phyloP scores from a whole-genome alignment of 2,888 invertebrate species.

The Amorpha juglandis region DNA sequence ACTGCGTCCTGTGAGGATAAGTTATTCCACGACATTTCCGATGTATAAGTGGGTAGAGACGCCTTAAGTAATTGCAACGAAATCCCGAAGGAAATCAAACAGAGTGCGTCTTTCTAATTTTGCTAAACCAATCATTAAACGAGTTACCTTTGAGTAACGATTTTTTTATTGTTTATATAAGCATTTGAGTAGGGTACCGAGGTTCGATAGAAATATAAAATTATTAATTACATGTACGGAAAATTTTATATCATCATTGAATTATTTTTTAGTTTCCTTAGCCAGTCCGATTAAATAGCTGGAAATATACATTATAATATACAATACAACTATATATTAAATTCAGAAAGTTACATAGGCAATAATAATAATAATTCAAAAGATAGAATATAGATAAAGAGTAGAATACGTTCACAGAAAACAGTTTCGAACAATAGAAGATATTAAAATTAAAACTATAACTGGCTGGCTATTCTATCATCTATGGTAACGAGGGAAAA shows the following conservation, averaged over 20 bases:
- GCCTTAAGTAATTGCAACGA: slow-evolving; percentile 35
- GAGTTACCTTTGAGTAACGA: background rate
- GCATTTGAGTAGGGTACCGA: too few relatives aligned
- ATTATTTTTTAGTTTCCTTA: too few relatives aligned
- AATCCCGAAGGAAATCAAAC: slow-evolving; percentile 43
- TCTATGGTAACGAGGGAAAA: slow-evolving; percentile 8
- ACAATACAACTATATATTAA: too few relatives aligned
- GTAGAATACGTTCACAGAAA: background rate
- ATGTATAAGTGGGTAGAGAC: background rate
- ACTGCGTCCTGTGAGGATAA: background rate
- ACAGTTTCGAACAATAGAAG: background rate
- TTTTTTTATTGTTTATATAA: background rate
- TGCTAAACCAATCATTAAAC: slow-evolving; percentile 26
- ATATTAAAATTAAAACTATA: background rate
- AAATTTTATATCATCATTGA: too few relatives aligned
- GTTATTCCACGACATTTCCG: slow-evolving; percentile 2
- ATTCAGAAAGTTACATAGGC: too few relatives aligned
- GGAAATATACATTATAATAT: too few relatives aligned
- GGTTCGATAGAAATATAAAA: too few relatives aligned
- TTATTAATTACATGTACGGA: too few relatives aligned
- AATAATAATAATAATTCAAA: too few relatives aligned
- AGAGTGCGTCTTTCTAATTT: slow-evolving; percentile 31
- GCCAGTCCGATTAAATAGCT: too few relatives aligned
- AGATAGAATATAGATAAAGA: too few relatives aligned
- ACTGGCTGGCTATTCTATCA: background rate